Conservation (phyloP, 2,888 invertebrate species). For the Schizaphis graminum region DNA sequence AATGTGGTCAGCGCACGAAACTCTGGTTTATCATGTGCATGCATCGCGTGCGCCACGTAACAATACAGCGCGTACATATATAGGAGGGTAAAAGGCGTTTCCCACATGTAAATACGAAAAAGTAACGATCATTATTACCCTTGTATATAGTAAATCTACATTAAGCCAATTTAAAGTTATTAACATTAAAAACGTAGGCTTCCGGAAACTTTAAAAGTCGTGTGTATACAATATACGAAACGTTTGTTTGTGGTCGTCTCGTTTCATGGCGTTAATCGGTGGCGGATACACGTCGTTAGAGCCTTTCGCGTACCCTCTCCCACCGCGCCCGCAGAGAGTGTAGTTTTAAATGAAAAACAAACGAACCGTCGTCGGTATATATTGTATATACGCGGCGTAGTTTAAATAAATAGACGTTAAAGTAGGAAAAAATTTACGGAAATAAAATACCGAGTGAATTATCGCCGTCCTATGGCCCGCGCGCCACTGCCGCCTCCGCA, state of each 20-base stretch:
- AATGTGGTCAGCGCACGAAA: neutral
- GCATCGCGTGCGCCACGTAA: neutral
- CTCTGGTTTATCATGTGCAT: neutral
- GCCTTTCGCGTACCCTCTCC: neutral
- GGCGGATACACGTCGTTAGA: slow-evolving; percentile 45
- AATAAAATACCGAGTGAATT: slow-evolving; percentile 22
- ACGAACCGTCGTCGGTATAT: neutral
- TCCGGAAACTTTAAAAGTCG: slow-evolving; percentile 10
- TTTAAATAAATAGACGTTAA: neutral
- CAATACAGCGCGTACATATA: neutral
- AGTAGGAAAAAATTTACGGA: neutral
- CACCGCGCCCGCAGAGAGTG: too few relatives aligned
- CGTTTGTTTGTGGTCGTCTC: neutral
- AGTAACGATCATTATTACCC: slow-evolving; percentile 1
- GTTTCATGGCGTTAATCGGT: neutral
- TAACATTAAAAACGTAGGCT: slow-evolving; percentile 25
- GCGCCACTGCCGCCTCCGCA: neutral
- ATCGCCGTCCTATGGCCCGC: neutral
- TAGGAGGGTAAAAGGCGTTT: neutral
- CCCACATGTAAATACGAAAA: neutral
- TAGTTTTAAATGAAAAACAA: slow-evolving; percentile 51
- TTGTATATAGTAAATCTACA: neutral
- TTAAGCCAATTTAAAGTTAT: slow-evolving; percentile 17
- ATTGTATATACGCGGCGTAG: neutral
- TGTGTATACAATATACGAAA: neutral